Evolutionary conservation across 2,888 invertebrate genomes (phyloP), one percentile per base, ranked within the genome.

Genomic region (Endotricha flammealis): DNA sequence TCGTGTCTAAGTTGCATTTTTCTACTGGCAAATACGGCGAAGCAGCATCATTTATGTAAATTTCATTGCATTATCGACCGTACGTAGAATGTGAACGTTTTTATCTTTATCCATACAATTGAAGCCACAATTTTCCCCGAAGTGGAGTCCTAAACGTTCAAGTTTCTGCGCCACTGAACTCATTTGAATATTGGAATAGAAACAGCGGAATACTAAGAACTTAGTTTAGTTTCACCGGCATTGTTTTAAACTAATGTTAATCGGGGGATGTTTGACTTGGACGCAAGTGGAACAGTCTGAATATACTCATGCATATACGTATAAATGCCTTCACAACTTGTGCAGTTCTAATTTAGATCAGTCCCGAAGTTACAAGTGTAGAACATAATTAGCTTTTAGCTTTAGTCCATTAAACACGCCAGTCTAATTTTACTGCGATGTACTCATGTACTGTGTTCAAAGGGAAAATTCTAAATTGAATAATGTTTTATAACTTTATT

Each of bases 111-210:
- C 30, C 12, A 16, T 33, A 12, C 29, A 42, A 39, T 39, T 33
- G 17, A 31, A 36, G 36, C 46, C 46, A 49, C 39, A 32, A 36
- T 32, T 43, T 46, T 46, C 44, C 45, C 44, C 44, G 46, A 39
- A 49, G 45, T 43, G 37, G 38, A 41, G 35, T 48, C n/a, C 48
- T 60, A 58, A 65, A 66, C 56, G 58, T 51, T 59, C 42, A 49
- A 67, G 64, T 66, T 69, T 68, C 62, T 53, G 60, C 60, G 45
- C 61, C 51, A 60, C 53, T 61, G 60, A 64, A 62, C 72, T 71
- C 61, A 76, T 78, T 76, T 74, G 69, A 75, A 77, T 79, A 72
- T 69, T 62, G 56, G 57, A 68, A 65, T 66, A 62, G 69, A 63
- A 65, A 61, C 59, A 58, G 48, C 41, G 46, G 44, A 41, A 41